Evolutionary conservation across 2,797 vertebrate genomes (phyloP), one percentile per base, ranked within the genome.

Genomic region (Enteromius radiatus): DNA sequence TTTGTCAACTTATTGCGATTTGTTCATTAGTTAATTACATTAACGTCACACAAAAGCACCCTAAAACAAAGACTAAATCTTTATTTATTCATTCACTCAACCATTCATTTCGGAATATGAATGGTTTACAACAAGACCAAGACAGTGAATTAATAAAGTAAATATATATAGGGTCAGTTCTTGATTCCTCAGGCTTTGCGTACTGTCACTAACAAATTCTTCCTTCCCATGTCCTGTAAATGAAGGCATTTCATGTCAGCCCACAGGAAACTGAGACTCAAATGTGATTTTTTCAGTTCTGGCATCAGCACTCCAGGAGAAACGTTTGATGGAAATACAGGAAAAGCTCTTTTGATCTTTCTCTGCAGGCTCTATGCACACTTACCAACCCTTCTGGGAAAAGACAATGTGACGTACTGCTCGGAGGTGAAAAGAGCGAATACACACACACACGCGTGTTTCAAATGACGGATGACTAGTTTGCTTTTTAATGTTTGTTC

Each of bases 231-330:
- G 4, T 64, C 69, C 54, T 49, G 56, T 73, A 74, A 64, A 74
- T 65, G 23, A 74, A 36, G 52, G 9, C 78, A 81, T 36, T 81
- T 23, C 56, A 49, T 75, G 80, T 78, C 47, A 21, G 68, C 28
- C 59, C 28, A 19, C 63, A 47, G 81, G 73, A 76, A 49, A 49
- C 4, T 26, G 68, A 65, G 74, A 61, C 73, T 78, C 43, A 64
- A 76, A 81, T 85, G 76, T 85, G 68, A 86, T 78, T 76, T 80
- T 63, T 82, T 70, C 65, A 74, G 73, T 61, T 26, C 65, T 74
- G 59, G 80, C 85, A 78, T 43, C 31, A 79, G 54, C 49, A 52
- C 83, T 86, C 19, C 54, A 59, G 75, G 83, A 65, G 67, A 68
- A 56, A 52, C 7, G n/a, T 81, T 76, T 81, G 80, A 85, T 76